A percentile compares a stretch with the other conserved stretches of the same genome.
Evolutionary conservation across 2,888 invertebrate species (phyloP).

Genomic region (Rhimphoctona megacephalus): DNA sequence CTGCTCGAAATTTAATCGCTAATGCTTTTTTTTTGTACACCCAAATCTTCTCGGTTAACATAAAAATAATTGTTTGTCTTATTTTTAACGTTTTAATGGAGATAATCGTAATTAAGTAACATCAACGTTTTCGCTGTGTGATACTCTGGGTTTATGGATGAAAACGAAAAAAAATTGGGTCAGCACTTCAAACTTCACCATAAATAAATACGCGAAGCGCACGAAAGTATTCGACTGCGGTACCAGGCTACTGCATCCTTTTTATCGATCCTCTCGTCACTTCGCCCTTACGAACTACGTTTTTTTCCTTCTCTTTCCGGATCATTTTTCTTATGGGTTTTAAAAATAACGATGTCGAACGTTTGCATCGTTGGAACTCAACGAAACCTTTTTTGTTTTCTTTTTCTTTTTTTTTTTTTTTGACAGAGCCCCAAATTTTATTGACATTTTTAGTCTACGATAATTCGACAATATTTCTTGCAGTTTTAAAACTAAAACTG

Average conservation of each 20-base stretch:
- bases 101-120: neutral
- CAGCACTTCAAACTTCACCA: constrained; percentile 23
- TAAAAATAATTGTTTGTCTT: neutral
- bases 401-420: too few relatives aligned
- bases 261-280: constrained; percentile 53
- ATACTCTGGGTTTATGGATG: neutral
- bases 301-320: neutral
- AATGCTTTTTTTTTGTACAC: constrained; percentile 15
- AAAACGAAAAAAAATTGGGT: constrained; percentile 16
- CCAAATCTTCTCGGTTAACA: neutral
- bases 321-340: neutral
- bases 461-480: too few relatives aligned
- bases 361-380: too few relatives aligned
- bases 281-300: constrained; percentile 2
- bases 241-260: constrained; percentile 60
- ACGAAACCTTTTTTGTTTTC: too few relatives aligned
- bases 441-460: too few relatives aligned
- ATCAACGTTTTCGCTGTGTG: too few relatives aligned
- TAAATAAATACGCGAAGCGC: constrained; percentile 25
- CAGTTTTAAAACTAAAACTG: too few relatives aligned
- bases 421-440: too few relatives aligned
- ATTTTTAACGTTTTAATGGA: neutral
- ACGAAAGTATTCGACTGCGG: constrained; percentile 71
- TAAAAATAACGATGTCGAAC: too few relatives aligned
- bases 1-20: constrained; percentile 30